A percentile compares a stretch with the other conserved stretches of the same genome.
phyloP scores from a whole-genome alignment of 2,888 invertebrate genomes.

The Clusia tigrina region DNA sequence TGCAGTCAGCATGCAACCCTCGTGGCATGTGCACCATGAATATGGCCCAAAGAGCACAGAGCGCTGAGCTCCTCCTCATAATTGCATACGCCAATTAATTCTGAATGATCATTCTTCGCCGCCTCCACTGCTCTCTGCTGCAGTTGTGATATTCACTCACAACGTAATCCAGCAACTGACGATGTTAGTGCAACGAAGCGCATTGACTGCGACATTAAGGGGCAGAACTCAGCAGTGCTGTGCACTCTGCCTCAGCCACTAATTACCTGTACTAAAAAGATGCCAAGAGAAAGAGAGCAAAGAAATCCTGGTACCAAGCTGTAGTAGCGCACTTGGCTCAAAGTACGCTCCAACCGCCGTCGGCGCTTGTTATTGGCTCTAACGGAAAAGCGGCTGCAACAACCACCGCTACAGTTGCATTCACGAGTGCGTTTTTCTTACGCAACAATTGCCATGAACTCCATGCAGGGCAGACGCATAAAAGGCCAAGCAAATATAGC shows the following conservation, averaged over 20 bases:
- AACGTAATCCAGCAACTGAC: not conserved
- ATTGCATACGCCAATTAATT: constrained; percentile 54
- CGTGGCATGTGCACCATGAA: too few species aligned
- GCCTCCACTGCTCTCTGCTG: constrained; percentile 30
- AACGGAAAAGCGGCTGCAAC: not conserved
- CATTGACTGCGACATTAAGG: constrained; percentile 42
- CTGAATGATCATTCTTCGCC: constrained; percentile 53
- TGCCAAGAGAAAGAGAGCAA: too few species aligned
- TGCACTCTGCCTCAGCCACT: not conserved
- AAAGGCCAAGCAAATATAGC: not conserved
- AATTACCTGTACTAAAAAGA: too few species aligned
- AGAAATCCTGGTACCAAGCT: too few species aligned
- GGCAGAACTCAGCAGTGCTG: not conserved
- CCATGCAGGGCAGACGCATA: not conserved
- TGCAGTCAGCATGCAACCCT: too few species aligned
- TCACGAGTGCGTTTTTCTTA: not conserved
- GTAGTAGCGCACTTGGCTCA: too few species aligned
- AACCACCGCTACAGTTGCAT: not conserved
- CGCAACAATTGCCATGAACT: not conserved
- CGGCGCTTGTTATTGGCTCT: not conserved
- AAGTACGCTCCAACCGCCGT: too few species aligned
- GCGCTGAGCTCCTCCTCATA: constrained; percentile 10
- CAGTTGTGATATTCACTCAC: constrained; percentile 2
- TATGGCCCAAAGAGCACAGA: too few species aligned
- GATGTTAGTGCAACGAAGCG: constrained; percentile 50